Evolutionary conservation across 1,140 invertebrate genomes (phyloP), one percentile per base, ranked within the genome.

Genomic region (Paraescarpia echinospica): DNA sequence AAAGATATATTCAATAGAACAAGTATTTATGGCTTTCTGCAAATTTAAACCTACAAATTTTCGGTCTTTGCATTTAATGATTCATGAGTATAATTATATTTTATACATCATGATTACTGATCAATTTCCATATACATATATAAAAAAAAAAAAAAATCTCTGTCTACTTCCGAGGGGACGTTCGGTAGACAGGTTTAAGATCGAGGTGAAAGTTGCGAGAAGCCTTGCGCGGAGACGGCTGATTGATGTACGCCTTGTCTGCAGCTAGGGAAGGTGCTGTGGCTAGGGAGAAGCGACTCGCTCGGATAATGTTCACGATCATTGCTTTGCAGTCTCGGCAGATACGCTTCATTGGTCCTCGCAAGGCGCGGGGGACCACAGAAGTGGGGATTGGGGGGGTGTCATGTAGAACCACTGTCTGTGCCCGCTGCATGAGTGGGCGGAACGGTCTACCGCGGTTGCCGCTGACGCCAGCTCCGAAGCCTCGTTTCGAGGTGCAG

Each of bases 281-380:
- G 22, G 90, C 77, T 22, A 94, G 91, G 48, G 88, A 93, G 5
- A 94, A 94, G 48, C 95, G 94, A 93, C 95, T 95, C 89, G 96
- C 95, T 22, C 95, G 98, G 94, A 99, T 98, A 94, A 99, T 98
- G 96, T 99, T 98, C 93, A 98, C 97, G 51, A 99, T 98, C 98
- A 99, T 98, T 14, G 98, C 97, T 95, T 98, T 98, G 96, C 98
- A 99, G 96, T 99, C 98, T 95, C 98, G 97, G 95, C 98, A 99
- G 33, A 99, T 98, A 51, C 97, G 97, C 97, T 77, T 77, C 59
- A 77, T 77, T 77, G 59, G 59, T 6, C 59, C 59, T 77, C 22
- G 59, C 2, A 77, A 4, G 22, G 59, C 59, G 8, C 59, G 59
- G 59, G 59, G 59, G 22, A 77, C 14, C 59, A 98, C 98, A 94